Evolutionary conservation across 2,888 invertebrate species (phyloP).

Genomic region (Drosophila diplacantha): DNA sequence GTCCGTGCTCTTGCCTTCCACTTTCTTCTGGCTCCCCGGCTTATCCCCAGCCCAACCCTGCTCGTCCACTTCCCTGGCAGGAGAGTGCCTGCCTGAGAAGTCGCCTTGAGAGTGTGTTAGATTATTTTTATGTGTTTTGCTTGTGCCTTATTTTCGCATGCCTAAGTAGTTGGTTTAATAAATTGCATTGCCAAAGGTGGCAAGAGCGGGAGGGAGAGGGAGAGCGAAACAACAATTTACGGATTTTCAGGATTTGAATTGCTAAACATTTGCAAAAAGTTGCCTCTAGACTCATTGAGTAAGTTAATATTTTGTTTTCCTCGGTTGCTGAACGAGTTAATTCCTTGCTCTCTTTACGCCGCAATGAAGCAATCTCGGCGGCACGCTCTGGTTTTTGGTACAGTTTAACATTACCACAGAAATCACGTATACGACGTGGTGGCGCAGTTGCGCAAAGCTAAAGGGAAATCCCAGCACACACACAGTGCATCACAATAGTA

Average conservation of each 20-base stretch:
- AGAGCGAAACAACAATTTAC: constrained; percentile 19
- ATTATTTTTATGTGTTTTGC: constrained; percentile 57
- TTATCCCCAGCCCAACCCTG: constrained; percentile 10
- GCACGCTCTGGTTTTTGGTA: constrained; percentile 8
- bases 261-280: constrained; percentile 30
- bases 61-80: constrained; percentile 39
- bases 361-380: constrained; percentile 5
- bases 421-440: constrained; percentile 46
- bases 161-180: constrained; percentile 67
- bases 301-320: constrained; percentile 11
- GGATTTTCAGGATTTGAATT: constrained; percentile 36
- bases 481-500: constrained; percentile 49
- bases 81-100: constrained; percentile 44
- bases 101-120: constrained; percentile 54
- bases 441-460: constrained; percentile 10
- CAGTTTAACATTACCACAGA: constrained; percentile 22
- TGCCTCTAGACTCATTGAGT: constrained; percentile 13
- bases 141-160: constrained; percentile 48
- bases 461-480: constrained; percentile 17
- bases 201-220: neutral
- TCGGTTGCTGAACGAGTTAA: constrained; percentile 8
- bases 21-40: constrained; percentile 3
- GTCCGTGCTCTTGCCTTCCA: constrained; percentile 17
- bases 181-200: constrained; percentile 52
- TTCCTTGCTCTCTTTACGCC: constrained; percentile 1